A percentile compares a stretch with the other conserved stretches of the same genome.
These are phyloP conservation scores for Saccostrea echinata DNA, from an alignment of 1,140 invertebrate species.

Conservation along the genomic window DNA sequence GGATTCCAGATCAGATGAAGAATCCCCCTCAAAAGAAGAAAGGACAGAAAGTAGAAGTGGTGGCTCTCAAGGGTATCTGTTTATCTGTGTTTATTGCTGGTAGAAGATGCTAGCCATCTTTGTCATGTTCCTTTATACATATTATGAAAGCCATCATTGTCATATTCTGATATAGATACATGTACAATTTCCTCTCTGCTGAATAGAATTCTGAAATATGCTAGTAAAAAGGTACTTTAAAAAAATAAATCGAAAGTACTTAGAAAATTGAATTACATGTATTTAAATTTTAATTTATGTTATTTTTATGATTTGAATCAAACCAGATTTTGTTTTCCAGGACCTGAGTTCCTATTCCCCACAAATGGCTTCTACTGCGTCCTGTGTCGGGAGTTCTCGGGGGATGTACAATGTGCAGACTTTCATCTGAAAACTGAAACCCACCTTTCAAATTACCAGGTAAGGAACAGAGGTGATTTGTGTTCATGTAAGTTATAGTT, in stretches of 20 bases:
- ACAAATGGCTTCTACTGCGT: conserved; percentile 73
- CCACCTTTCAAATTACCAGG: conserved; percentile 73
- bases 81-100: background rate
- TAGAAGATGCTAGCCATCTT: background rate
- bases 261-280: too few relatives aligned
- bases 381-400: conserved; percentile 72
- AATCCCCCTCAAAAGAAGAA: conserved; percentile 55
- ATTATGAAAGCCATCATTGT: too few relatives aligned
- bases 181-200: too few relatives aligned
- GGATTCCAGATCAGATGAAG: conserved; percentile 63
- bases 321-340: conserved; percentile 53
- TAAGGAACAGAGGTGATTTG: conserved; percentile 44
- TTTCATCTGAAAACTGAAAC: conserved; percentile 72
- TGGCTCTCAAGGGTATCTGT: conserved; percentile 46
- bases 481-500: too few relatives aligned
- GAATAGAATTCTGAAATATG: too few relatives aligned
- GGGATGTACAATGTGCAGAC: conserved; percentile 71
- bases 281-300: too few relatives aligned
- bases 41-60: conserved; percentile 52
- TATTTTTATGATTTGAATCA: background rate
- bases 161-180: too few relatives aligned
- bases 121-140: too few relatives aligned
- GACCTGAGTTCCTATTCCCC: conserved; percentile 75
- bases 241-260: too few relatives aligned
- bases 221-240: too few relatives aligned